These are phyloP conservation scores for Prionailurus viverrinus DNA, from an alignment of 2,113 vertebrate species.

Conservation along the genomic window DNA sequence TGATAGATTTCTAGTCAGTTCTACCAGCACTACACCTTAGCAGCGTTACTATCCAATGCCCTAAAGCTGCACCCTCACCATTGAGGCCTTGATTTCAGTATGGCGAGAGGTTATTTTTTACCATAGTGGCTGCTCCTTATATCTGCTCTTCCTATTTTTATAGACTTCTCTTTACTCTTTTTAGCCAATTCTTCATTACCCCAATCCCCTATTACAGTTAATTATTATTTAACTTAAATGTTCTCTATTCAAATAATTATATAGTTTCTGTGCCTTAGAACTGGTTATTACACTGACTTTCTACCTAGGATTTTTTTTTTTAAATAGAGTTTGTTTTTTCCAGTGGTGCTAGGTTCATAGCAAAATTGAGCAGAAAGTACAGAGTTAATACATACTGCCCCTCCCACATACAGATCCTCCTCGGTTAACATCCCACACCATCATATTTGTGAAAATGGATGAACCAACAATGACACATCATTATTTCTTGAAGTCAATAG, in stretches of 20 bases:
- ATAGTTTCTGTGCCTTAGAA: background rate
- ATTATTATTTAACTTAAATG: background rate
- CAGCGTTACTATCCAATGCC: background rate
- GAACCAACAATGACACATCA: background rate
- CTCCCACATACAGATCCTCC: background rate
- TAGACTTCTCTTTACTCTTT: background rate
- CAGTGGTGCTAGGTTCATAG: background rate
- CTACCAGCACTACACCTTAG: background rate
- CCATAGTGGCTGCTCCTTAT: background rate
- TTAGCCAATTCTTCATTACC: background rate
- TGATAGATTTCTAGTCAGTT: background rate
- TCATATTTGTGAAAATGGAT: background rate
- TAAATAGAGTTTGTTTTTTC: background rate
- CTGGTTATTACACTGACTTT: background rate
- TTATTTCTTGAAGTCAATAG: background rate
- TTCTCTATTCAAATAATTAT: background rate
- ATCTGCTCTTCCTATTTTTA: background rate
- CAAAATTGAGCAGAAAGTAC: background rate
- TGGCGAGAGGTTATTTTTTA: background rate
- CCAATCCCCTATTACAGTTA: background rate
- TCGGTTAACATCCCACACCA: background rate
- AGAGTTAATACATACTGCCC: background rate
- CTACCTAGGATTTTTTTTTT: background rate
- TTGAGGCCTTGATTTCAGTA: background rate
- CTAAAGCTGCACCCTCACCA: background rate